Conservation (phyloP, 2,888 invertebrate species). For the Nesidiocoris tenuis region DNA sequence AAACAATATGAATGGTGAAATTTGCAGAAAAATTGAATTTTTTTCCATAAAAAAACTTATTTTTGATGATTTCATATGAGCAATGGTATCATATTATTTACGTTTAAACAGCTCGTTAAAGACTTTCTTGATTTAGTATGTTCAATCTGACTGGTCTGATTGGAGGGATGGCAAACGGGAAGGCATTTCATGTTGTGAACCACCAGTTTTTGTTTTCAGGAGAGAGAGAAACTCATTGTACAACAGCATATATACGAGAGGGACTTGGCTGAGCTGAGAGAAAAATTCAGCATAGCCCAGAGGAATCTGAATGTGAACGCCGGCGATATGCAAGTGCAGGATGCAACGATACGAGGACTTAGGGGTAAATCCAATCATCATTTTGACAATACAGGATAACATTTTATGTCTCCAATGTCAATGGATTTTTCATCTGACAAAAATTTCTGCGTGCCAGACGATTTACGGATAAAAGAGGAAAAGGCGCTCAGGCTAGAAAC, state of each 20-base stretch:
- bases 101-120: background rate
- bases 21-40: too few species aligned
- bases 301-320: conserved; percentile 67
- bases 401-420: too few species aligned
- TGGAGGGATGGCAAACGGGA: too few species aligned
- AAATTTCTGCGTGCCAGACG: conserved; percentile 58
- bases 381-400: too few species aligned
- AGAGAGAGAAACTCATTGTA: conserved; percentile 72
- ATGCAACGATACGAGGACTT: conserved; percentile 53
- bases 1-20: too few species aligned
- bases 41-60: too few species aligned
- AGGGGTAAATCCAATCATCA: conserved; percentile 43
- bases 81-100: background rate
- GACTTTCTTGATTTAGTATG: too few species aligned
- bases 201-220: too few species aligned
- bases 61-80: background rate
- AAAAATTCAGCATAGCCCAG: conserved; percentile 65
- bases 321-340: conserved; percentile 69
- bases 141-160: too few species aligned
- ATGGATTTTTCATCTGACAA: background rate
- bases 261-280: conserved; percentile 68
- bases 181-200: too few species aligned
- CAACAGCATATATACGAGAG: conserved; percentile 72
- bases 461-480: conserved; percentile 68
- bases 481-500: conserved; percentile 66